Base-by-base conservation (phyloP, 2,797 vertebrate genomes). In the Yasuhikotakia modesta region DNA sequence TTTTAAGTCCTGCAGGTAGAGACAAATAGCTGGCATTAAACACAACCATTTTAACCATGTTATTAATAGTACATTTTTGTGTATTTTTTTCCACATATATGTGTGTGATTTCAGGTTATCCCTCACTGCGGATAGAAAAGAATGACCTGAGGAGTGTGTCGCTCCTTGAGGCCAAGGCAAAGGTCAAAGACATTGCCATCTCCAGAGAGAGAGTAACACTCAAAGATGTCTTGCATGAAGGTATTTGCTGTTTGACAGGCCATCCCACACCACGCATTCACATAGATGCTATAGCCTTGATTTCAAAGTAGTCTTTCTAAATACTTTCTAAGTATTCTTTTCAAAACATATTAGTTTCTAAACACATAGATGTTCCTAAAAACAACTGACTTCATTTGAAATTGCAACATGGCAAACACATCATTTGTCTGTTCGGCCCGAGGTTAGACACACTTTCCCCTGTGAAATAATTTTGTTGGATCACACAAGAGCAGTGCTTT, bases 181-280 rank as follows among this genome's bases (percentile, higher is more conserved):
- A 97, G 89, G 98, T 99, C 83, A 99, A 98, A 89, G 98, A 99
- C 89, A 98, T 99, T 52, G 96, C 98, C 72, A 96, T 99, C 88
- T 98, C 96, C 79, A 93, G 97, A 84, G 97, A 99, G 88, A 94
- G 98, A 88, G 95, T 99, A 86, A 98, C 97, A 4, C 92, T 99
- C 4, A 92, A 94, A 81, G 96, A 99, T 0, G 97, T 99, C 75
- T 92, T 99, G 35, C 98, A 99, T 75, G 98, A 99, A 99, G 98
- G 98, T 99, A 94, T 8, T 22, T 24, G 11, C 27, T 72, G 6
- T 10, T 48, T 43, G 30, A 43, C 14, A 45, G 48, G 16, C n/a
- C 8, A 66, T 27, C 30, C 4, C 58, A 19, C 22, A 14, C 17
- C 43, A 46, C 1, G 32, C 5, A 66, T 13, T 4, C 60, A 78